phyloP scores from a whole-genome alignment of 92 coral and sea anemone genomes.

The Umimayanthus chanpuru region DNA sequence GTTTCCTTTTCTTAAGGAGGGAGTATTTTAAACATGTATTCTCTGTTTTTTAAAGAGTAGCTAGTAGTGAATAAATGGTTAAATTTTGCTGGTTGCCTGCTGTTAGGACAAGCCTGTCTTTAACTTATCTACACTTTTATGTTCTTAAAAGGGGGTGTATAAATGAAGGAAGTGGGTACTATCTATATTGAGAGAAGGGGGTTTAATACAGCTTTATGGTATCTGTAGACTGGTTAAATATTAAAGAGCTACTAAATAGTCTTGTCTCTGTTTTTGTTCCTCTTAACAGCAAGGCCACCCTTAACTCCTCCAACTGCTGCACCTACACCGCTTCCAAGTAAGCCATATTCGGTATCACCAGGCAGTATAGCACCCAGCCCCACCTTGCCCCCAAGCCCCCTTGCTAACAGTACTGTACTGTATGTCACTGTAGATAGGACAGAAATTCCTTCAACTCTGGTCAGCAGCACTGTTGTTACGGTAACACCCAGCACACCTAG shows the following conservation, averaged over 20 bases:
- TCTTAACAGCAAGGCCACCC: conserved; percentile 7
- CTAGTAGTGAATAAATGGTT: no score
- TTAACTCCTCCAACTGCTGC: neutral
- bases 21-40: no score
- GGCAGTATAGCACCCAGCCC: conserved; percentile 6
- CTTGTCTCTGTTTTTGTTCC: conserved; percentile 12
- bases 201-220: no score
- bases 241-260: neutral
- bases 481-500: neutral
- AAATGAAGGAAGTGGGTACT: no score
- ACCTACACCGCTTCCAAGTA: conserved; percentile 7
- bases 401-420: conserved; percentile 12
- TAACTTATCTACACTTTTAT: no score
- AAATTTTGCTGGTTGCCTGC: no score
- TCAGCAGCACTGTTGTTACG: conserved; percentile 13
- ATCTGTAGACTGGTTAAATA: neutral
- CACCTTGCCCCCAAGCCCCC: neutral
- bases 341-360: neutral
- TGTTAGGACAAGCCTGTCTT: no score
- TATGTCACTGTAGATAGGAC: conserved; percentile 28
- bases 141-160: no score
- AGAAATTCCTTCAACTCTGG: neutral
- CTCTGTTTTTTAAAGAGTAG: no score
- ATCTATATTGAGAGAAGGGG: no score
- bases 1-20: no score